phyloP scores from a whole-genome alignment of 2,888 invertebrate species.

The Nasonia oneida region DNA sequence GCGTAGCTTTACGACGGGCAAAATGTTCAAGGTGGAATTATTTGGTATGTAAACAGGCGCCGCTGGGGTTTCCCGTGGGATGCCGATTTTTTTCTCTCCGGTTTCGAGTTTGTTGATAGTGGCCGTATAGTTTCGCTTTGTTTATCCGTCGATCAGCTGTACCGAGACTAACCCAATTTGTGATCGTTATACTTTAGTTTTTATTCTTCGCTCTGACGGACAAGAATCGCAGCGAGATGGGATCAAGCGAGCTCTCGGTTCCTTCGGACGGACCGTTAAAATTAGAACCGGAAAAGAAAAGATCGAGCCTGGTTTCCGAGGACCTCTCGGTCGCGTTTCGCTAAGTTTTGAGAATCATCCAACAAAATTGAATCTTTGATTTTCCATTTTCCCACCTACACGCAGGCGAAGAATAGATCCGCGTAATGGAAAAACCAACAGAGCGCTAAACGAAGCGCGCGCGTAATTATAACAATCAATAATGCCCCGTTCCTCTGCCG shows the following conservation, averaged over 20 bases:
- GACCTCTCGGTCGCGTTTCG: not conserved
- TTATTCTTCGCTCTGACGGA: slow-evolving; percentile 38
- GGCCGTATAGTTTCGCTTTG: too few species aligned
- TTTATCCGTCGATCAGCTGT: not conserved
- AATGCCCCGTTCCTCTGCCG: not conserved
- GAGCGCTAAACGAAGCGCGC: slow-evolving; percentile 6
- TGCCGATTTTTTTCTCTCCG: not conserved
- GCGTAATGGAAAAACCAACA: not conserved
- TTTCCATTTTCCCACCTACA: too few species aligned
- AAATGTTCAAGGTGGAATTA: not conserved
- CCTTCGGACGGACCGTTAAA: slow-evolving; percentile 35
- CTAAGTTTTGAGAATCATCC: not conserved
- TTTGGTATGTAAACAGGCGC: not conserved
- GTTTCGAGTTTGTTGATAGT: not conserved
- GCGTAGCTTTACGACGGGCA: not conserved
- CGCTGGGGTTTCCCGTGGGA: not conserved
- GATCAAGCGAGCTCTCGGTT: not conserved
- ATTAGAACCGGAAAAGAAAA: slow-evolving; percentile 49
- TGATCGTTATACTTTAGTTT: not conserved
- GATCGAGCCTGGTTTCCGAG: not conserved
- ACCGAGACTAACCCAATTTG: slow-evolving; percentile 1
- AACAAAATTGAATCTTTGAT: too few species aligned
- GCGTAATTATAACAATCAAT: not conserved
- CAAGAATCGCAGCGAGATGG: not conserved
- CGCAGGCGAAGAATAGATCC: too few species aligned